These are phyloP conservation scores for Antheraea mylitta DNA, from an alignment of 1,140 invertebrate species.

Conservation along the genomic window DNA sequence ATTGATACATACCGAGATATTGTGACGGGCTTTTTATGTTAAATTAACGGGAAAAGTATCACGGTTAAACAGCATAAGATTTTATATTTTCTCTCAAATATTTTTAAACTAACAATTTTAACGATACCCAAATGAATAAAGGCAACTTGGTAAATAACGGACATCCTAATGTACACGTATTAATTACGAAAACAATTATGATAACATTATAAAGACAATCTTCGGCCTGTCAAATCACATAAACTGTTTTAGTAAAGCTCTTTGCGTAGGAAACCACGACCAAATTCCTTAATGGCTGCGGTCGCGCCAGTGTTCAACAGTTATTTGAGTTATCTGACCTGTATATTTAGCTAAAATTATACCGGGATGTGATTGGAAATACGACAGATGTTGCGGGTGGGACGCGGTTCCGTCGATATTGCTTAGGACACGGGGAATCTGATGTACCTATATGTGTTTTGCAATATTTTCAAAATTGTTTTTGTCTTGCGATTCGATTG, in stretches of 20 bases:
- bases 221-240: neutral
- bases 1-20: too few species aligned
- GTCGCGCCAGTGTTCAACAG: neutral
- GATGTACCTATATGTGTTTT: neutral
- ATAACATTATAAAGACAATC: neutral
- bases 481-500: neutral
- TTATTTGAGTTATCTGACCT: neutral
- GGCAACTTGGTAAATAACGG: neutral
- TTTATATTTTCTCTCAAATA: too few species aligned
- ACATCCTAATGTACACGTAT: neutral
- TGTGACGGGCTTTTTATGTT: too few species aligned
- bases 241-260: neutral
- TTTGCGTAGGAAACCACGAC: neutral
- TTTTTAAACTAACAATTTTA: too few species aligned
- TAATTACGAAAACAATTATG: neutral
- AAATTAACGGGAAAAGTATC: too few species aligned
- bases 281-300: constrained; percentile 1
- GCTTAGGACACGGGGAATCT: neutral
- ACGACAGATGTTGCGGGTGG: neutral
- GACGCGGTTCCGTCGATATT: neutral
- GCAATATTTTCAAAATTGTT: neutral
- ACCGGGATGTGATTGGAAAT: neutral
- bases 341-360: constrained; percentile 5
- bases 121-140: too few species aligned
- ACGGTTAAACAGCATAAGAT: too few species aligned